phyloP scores from a whole-genome alignment of 2,888 invertebrate species.

The Altica lythri region DNA sequence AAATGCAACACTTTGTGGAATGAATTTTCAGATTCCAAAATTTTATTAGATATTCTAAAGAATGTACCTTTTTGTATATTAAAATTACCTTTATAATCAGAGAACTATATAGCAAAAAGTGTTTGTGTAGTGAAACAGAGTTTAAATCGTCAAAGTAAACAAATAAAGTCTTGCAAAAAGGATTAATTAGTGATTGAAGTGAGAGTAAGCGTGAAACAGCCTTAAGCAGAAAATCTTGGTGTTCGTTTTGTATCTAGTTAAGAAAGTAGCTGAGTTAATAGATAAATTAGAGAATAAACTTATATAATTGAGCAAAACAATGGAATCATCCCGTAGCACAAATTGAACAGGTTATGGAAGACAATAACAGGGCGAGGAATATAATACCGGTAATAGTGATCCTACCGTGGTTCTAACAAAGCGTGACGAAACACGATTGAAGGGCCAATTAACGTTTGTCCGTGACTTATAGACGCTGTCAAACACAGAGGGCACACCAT shows the following conservation, averaged over 20 bases:
- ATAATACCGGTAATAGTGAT: constrained; percentile 8
- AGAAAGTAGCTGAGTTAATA: constrained; percentile 16
- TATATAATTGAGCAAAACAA: constrained; percentile 25
- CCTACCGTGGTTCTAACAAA: constrained; percentile 14
- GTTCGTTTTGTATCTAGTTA: too few species aligned
- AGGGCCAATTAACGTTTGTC: constrained; percentile 38
- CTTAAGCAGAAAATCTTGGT: constrained; percentile 2
- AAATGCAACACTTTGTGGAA: too few species aligned
- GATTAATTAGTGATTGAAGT: too few species aligned
- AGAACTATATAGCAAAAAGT: too few species aligned
- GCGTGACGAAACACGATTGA: constrained; percentile 19
- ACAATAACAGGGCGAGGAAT: constrained; percentile 25
- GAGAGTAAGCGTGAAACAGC: too few species aligned
- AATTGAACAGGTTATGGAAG: constrained; percentile 36
- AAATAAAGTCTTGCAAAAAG: too few species aligned
- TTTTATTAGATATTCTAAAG: too few species aligned
- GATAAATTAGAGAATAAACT: constrained; percentile 24
- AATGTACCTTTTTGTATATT: too few species aligned
- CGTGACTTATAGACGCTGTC: constrained; percentile 36
- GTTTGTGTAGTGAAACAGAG: too few species aligned
- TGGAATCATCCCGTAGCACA: constrained; percentile 25
- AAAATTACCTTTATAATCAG: too few species aligned
- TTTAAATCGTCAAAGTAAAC: too few species aligned
- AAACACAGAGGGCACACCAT: constrained; percentile 20
- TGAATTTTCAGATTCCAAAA: too few species aligned